Base-by-base conservation (phyloP, 1,140 invertebrate species). In the Macrosteles quadrilineatus region DNA sequence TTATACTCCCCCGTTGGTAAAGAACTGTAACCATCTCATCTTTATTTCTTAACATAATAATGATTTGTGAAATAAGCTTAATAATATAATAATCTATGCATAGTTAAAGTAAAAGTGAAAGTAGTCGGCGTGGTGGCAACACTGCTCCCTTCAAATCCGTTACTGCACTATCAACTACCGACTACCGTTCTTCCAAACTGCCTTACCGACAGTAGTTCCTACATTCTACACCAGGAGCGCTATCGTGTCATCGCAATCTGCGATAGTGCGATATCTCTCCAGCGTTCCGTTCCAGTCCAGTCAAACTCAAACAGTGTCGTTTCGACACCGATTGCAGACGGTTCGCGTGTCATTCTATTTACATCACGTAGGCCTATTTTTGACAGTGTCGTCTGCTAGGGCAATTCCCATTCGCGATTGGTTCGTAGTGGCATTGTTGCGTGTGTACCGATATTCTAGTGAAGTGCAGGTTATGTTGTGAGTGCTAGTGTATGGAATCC, bases 231-330 rank as follows among this genome's bases (percentile, higher is more conserved):
- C 55, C 25, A 25, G 55, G 23, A 25, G 55, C 55, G 55, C 55
- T 29, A 59, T 6, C 27, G 55, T 40, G 6, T 14, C 55, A 9
- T 29, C 12, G 27, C 27, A 3, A 59, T 30, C 27, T 50, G 47
- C 17, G n/a, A 36, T n/a, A n/a, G n/a, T n/a, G n/a, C n/a, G n/a
- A n/a, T n/a, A n/a, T 36, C 32, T 36, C 32, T 36, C 32, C 32
- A 36, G 32, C 14, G 14, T 14, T 36, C 4, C 32, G 14, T 4
- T 36, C 32, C 47, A 43, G 36, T 19, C 17, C 47, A 23, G 47
- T 30, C 27, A n/a, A n/a, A n/a, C n/a, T n/a, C n/a, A n/a, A n/a
- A n/a, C 55, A 59, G 55, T 59, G 21, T 29, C 21, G 55, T 59
- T 59, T 59, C 55, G 55, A 59, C 55, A 59, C n/a, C 55, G 55